Base-by-base conservation (phyloP, 2,797 vertebrate species). In the Enteromius trimaculatus region DNA sequence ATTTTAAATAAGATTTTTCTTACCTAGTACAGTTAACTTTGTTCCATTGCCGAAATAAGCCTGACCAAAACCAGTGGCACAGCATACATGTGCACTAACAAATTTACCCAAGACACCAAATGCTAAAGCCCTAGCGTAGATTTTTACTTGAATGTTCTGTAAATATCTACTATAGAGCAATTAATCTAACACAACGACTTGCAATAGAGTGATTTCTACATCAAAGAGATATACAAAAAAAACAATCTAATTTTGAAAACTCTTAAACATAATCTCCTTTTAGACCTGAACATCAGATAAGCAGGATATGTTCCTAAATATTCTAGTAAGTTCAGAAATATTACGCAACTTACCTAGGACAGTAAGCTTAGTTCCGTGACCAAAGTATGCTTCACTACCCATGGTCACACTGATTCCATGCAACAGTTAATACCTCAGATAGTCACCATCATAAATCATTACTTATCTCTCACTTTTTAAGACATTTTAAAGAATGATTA, bases 21-120 rank as follows among this genome's bases (percentile, higher is more conserved):
- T 68, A 68, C 65, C 65, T n/a, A 68, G 78, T 85, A 94, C 91
- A 0, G 90, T 93, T 58, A 94, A 84, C 89, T 91, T 93, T 21
- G 92, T 93, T 88, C 93, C 92, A 80, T 71, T 71, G 76, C 92
- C 92, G 78, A 93, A 93, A 82, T 90, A 90, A 0, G 90, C 91
- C 80, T 86, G 84, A 34, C 9, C 34, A 70, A 0, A 0, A 77
- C 81, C 65, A 70, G 81, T 10, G 21, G 17, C 81, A 77, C 76
- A 77, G 76, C 55, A 64, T 0, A 14, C 76, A 47, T 21, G 9
- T 77, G 58, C 58, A 13, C 55, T 62, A 47, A 62, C 58, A 31
- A 31, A 82, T 66, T 31, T 64, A 68, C 10, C 19, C 14, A 3
- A 23, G 26, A 62, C 14, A 16, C 26, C 29, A 47, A 62, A 49